These are phyloP conservation scores for Archips crataeganus DNA, from an alignment of 2,888 invertebrate genomes.

Conservation along the genomic window DNA sequence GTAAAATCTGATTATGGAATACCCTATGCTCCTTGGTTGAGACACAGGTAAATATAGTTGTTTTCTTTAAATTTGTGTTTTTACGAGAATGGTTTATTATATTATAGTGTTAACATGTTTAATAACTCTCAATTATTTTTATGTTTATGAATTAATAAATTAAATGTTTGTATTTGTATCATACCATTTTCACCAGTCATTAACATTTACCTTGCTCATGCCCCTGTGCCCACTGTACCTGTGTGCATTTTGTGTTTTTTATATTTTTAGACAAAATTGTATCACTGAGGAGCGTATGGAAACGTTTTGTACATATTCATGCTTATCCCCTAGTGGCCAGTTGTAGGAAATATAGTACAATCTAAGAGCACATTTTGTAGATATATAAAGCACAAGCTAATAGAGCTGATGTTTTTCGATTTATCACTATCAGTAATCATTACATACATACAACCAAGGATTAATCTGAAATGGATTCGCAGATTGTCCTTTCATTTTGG, in stretches of 20 bases:
- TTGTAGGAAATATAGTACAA: conserved; percentile 50
- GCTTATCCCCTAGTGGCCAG: conserved; percentile 72
- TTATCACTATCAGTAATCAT: background rate
- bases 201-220: conserved; percentile 34
- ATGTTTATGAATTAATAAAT: conserved; percentile 35
- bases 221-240: conserved; percentile 27
- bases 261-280: conserved; percentile 1
- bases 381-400: conserved; percentile 1
- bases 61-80: conserved; percentile 19
- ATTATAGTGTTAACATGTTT: conserved; percentile 24
- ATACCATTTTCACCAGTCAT: conserved; percentile 36
- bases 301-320: conserved; percentile 54
- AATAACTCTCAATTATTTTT: conserved; percentile 1
- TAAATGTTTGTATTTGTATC: conserved; percentile 43
- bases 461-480: background rate
- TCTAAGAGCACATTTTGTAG: background rate
- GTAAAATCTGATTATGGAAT: conserved; percentile 92
- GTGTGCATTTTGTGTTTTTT: conserved; percentile 44
- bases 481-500: background rate
- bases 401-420: background rate
- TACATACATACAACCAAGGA: too few species aligned
- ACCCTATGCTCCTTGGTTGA: conserved; percentile 94
- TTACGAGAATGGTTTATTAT: conserved; percentile 50
- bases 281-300: conserved; percentile 22
- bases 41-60: conserved; percentile 88